Evolutionary conservation across 2,888 invertebrate genomes (phyloP), one percentile per base, ranked within the genome.

Genomic region (Chesias legatella): DNA sequence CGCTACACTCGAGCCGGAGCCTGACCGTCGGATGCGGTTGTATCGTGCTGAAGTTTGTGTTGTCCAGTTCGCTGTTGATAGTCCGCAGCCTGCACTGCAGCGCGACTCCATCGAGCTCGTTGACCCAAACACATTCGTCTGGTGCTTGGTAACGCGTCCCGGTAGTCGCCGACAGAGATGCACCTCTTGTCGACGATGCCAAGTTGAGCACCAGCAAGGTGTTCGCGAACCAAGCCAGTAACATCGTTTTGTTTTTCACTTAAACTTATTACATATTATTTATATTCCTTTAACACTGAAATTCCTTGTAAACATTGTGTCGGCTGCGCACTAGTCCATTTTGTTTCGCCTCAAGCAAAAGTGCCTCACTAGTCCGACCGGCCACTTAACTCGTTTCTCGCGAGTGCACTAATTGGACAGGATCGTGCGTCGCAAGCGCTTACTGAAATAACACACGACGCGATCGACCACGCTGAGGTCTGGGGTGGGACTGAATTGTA

Each of bases 31-130:
- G 93, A 71, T 94, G 94, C 34, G 94, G 92, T 79, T 95, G 94
- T 59, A 95, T 94, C 50, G 94, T 94, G 85, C 94, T 94, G 78
- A 94, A 94, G 73, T 94, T 94, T 44, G 94, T 94, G 75, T 94
- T 94, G 79, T 94, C 94, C 69, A 94, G 80, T 84, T 94, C 94
- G 79, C 94, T 94, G 83, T 94, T 94, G 79, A 94, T 94, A 64
- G 94, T 94, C 58, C 93, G 89, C 52, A 94, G 79, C 53, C 92
- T 89, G 70, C 94, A 94, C 60, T 93, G 92, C 51, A 94, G 88
- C 11, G 94, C 93, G 33, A 94, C 94, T 63, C 90, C 90, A 60
- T 90, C 90, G 63, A 90, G 90, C 67, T 92, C 92, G 51, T 92
- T 91, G 58, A 93, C 91, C 94, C 94, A 94, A 64, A 93, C 92